Evolutionary conservation across 2,888 invertebrate species (phyloP).

Genomic region (Drosophila ezoana): DNA sequence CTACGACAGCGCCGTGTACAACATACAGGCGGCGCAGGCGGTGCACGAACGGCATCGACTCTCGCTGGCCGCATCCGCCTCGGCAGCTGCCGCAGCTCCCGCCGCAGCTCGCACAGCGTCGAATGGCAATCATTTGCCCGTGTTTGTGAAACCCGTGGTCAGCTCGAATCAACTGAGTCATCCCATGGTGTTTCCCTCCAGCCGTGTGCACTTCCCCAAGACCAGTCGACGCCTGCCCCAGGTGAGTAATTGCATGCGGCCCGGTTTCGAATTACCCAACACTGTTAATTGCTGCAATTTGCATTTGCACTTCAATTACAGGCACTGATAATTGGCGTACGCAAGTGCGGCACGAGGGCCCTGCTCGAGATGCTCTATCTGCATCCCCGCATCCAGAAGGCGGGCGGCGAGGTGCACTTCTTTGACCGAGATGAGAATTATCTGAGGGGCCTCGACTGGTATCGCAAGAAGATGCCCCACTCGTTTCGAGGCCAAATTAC

Average conservation of each 20-base stretch:
- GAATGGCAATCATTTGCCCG: constrained; percentile 77
- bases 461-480: constrained; percentile 96
- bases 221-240: constrained; percentile 89
- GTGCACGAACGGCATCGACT: constrained; percentile 87
- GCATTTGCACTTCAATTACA: constrained; percentile 80
- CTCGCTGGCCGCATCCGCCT: constrained; percentile 74
- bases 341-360: constrained; percentile 98
- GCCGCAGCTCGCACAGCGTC: constrained; percentile 9
- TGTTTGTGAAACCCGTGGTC: constrained; percentile 75
- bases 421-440: constrained; percentile 98
- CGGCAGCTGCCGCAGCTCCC: constrained; percentile 36
- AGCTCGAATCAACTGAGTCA: constrained; percentile 83
- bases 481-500: constrained; percentile 96
- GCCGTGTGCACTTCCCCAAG: constrained; percentile 87
- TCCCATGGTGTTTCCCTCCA: constrained; percentile 85
- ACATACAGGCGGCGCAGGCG: constrained; percentile 89
- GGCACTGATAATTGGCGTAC: constrained; percentile 96
- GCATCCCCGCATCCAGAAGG: constrained; percentile 96
- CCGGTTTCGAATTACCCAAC: constrained; percentile 12
- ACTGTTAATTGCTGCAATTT: constrained; percentile 71
- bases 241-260: constrained; percentile 73
- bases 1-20: constrained; percentile 93
- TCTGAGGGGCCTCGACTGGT: constrained; percentile 96
- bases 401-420: constrained; percentile 97
- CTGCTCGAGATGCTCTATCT: constrained; percentile 97